Evolutionary conservation across 2,888 invertebrate genomes (phyloP).

Genomic region (Sthenelais limicola): DNA sequence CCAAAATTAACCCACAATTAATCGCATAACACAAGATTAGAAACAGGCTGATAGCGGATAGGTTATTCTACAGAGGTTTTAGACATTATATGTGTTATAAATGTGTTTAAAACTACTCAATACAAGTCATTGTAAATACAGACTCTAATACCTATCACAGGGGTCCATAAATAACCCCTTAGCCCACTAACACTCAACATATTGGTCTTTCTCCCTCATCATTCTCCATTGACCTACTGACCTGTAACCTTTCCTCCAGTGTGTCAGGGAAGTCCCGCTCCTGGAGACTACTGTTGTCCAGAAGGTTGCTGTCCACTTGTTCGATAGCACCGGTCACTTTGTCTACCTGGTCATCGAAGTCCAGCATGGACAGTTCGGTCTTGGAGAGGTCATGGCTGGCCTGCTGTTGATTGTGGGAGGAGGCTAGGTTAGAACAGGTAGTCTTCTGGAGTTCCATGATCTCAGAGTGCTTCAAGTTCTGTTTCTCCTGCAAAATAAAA

Average conservation of each 20-base stretch:
- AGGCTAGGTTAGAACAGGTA: conserved; percentile 4
- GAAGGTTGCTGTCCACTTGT: conserved; percentile 57
- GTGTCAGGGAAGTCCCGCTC: conserved; percentile 56
- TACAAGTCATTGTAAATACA: no score
- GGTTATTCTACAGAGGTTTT: no score
- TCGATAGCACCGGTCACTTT: conserved; percentile 56
- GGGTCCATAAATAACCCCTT: no score
- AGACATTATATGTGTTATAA: no score
- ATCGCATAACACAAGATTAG: no score
- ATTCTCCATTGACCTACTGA: conserved; percentile 49
- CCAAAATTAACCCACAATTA: no score
- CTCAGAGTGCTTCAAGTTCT: conserved; percentile 37
- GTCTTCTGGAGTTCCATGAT: conserved; percentile 36
- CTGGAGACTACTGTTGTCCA: conserved; percentile 57
- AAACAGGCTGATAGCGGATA: no score
- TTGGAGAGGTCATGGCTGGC: neutral
- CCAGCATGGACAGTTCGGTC: conserved; percentile 12
- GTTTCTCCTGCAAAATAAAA: conserved; percentile 43
- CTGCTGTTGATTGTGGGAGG: neutral
- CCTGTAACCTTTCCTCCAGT: conserved; percentile 61
- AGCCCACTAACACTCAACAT: no score
- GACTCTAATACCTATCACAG: no score
- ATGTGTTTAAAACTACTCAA: no score
- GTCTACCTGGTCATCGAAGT: conserved; percentile 53
- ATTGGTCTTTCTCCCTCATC: no score